Percentiles rank a stretch among this genome's conserved stretches.
phyloP scores from a whole-genome alignment of 2,113 vertebrate species.

The Nanger granti region DNA sequence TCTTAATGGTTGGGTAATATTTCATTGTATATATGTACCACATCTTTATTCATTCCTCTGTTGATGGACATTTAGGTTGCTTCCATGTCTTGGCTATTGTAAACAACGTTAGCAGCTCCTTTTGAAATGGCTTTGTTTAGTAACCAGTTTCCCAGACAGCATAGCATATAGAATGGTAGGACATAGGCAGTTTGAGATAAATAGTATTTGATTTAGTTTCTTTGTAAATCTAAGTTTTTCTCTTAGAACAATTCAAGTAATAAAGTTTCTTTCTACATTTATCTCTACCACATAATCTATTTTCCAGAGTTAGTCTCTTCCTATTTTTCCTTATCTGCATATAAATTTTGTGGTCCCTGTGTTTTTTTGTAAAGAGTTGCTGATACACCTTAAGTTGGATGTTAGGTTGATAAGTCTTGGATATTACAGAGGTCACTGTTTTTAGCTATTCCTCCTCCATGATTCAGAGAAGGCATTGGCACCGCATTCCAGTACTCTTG shows the following conservation, averaged over 20 bases:
- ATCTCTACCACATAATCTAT: background rate
- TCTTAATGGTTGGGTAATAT: background rate
- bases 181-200: background rate
- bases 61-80: background rate
- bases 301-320: background rate
- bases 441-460: background rate
- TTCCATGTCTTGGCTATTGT: background rate
- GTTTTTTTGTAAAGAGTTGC: background rate
- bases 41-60: background rate
- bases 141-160: background rate
- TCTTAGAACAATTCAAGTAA: background rate
- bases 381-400: background rate
- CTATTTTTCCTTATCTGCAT: background rate
- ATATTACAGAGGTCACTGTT: background rate
- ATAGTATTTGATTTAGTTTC: background rate
- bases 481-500: too few species aligned
- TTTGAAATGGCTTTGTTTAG: background rate
- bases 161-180: background rate
- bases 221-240: slow-evolving; percentile 10
- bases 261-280: background rate
- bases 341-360: background rate
- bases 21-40: background rate
- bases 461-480: background rate
- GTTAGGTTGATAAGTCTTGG: background rate
- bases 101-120: background rate